phyloP scores from a whole-genome alignment of 2,113 vertebrate species.

The Eidolon helvum region DNA sequence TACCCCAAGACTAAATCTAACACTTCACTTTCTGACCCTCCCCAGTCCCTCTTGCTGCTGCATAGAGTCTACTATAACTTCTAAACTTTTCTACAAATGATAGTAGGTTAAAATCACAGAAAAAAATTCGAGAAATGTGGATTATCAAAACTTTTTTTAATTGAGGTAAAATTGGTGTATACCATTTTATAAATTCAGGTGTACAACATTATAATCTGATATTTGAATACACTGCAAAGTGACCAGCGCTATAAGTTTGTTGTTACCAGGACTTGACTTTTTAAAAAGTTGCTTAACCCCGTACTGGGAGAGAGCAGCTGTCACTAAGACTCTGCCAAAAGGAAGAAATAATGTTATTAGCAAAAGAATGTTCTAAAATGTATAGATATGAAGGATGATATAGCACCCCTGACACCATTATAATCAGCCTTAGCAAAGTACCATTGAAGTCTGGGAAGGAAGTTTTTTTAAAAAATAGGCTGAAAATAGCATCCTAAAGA shows the following conservation, averaged over 20 bases:
- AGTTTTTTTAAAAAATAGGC: background rate
- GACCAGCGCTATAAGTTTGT: no score
- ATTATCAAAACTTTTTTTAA: background rate
- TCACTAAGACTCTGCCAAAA: background rate
- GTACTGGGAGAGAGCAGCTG: background rate
- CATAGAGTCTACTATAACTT: background rate
- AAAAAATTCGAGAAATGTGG: background rate
- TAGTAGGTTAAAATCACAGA: background rate
- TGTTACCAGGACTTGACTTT: background rate
- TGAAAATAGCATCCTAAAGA: conserved; percentile 65
- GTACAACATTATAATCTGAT: background rate
- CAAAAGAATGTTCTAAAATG: background rate
- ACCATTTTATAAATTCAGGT: background rate
- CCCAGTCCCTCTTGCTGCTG: background rate
- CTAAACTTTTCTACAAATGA: background rate
- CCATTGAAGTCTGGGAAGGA: conserved; percentile 34
- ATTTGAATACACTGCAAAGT: background rate
- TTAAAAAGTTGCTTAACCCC: background rate
- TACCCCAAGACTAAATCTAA: background rate
- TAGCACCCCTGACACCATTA: background rate
- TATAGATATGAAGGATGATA: background rate
- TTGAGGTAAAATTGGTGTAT: background rate
- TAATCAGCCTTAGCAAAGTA: conserved; percentile 41
- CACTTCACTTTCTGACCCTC: background rate
- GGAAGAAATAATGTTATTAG: conserved; percentile 10